Evolutionary conservation across 2,797 vertebrate genomes (phyloP).

Genomic region (Gobio occitaniae): DNA sequence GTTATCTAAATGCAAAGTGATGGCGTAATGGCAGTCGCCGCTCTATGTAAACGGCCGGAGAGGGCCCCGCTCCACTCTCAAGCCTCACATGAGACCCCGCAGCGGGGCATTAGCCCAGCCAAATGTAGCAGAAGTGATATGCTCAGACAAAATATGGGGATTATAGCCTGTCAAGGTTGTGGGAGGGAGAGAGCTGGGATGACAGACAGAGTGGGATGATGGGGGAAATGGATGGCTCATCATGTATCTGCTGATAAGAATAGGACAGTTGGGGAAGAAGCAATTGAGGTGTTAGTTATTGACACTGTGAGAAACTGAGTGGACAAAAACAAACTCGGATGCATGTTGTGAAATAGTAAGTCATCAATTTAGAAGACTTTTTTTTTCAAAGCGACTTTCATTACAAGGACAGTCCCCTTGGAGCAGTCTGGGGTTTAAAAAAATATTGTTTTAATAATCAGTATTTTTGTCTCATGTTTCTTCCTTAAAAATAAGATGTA

Average conservation of each 20-base stretch:
- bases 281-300: background rate
- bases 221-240: slow-evolving; percentile 36
- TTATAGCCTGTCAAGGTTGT: slow-evolving; percentile 45
- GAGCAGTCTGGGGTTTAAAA: background rate
- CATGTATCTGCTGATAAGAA: slow-evolving; percentile 25
- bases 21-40: slow-evolving; percentile 77
- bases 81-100: slow-evolving; percentile 8
- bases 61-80: slow-evolving; percentile 10
- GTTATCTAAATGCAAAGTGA: slow-evolving; percentile 86
- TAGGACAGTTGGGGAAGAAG: background rate
- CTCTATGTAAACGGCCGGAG: slow-evolving; percentile 62
- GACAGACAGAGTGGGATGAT: slow-evolving; percentile 25
- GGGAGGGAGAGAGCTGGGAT: slow-evolving; percentile 7
- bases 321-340: slow-evolving; percentile 21
- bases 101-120: slow-evolving; percentile 32
- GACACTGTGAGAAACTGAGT: background rate
- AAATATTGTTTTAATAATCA: background rate
- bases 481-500: background rate
- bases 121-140: slow-evolving; percentile 54
- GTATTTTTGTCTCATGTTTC: background rate
- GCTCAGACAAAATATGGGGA: slow-evolving; percentile 55
- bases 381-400: background rate
- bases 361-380: background rate
- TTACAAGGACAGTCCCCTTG: background rate
- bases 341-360: background rate